Evolutionary conservation across 2,113 vertebrate species (phyloP), one percentile per base, ranked within the genome.

Genomic region (Callorhinus ursinus): DNA sequence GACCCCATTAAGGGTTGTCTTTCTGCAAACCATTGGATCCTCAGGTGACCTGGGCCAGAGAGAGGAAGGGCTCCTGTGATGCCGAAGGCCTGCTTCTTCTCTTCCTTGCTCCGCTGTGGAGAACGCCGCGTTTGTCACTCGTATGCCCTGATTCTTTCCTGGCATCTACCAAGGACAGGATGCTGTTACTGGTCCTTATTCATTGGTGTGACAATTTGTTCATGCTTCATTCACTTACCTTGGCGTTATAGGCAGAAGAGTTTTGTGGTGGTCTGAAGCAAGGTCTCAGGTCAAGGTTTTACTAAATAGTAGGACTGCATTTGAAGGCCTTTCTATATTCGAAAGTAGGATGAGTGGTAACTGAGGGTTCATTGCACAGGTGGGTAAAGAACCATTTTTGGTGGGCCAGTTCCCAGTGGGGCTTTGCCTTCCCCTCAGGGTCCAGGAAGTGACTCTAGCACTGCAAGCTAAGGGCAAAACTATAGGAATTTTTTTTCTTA

Each of bases 191-290:
- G 46, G 92, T 76, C 97, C 61, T 97, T 88, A 90, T 96, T 97
- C 88, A 88, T 91, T 0, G 0, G n/a, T 93, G 71, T 97, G 95
- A 95, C 87, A 63, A 77, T 97, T 98, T 90, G 84, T 96, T 98
- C 79, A 46, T 95, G 95, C 92, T 98, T 98, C 81, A 90, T 81
- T 93, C 89, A 74, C 77, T 96, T 96, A 67, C 71, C 65, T 84
- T 96, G 86, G 86, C 67, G 26, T 97, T 96, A 96, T 92, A 95
- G 82, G 59, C 61, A 91, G 72, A 97, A 92, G 87, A 2, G 0
- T 97, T 98, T 95, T 86, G 81, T 96, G 95, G 65, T 72, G 14
- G 28, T 97, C 92, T 92, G 69, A 96, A 77, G 83, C 11, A 31
- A 19, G 10, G 8, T 97, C 96, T 77, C 93, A 72, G 96, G 69